These are phyloP conservation scores for Akabosia matsudoensis DNA, from an alignment of 1,140 invertebrate genomes.

Conservation along the genomic window DNA sequence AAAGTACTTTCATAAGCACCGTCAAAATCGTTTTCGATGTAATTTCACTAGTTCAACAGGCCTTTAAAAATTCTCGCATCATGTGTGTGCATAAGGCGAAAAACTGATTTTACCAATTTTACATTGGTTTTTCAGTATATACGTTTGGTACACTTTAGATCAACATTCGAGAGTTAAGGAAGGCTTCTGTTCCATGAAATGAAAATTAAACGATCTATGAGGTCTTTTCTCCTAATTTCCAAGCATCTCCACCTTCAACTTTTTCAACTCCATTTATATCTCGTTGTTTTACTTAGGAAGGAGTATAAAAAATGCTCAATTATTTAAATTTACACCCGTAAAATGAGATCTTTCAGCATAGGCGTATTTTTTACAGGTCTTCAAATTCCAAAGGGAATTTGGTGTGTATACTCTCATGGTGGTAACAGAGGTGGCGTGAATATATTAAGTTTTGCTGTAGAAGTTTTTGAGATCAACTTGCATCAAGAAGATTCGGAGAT, in stretches of 20 bases:
- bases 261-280: not conserved
- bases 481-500: not conserved
- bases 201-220: not conserved
- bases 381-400: too few relatives aligned
- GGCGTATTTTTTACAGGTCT: not conserved
- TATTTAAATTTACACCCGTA: slow-evolving; percentile 18
- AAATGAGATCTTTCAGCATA: slow-evolving; percentile 18
- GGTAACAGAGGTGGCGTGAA: not conserved
- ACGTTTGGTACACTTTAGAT: too few relatives aligned
- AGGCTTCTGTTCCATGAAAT: not conserved
- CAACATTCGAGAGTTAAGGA: too few relatives aligned
- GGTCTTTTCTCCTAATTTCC: not conserved
- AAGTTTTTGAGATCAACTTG: too few relatives aligned
- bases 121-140: too few relatives aligned
- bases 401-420: not conserved
- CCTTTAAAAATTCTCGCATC: not conserved
- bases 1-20: not conserved
- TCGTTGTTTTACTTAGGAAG: not conserved
- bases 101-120: too few relatives aligned
- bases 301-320: not conserved
- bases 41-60: not conserved
- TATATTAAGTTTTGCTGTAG: not conserved
- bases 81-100: not conserved
- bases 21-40: not conserved
- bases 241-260: not conserved